phyloP scores from a whole-genome alignment of 2,113 vertebrate genomes.

The Noctilio leporinus region DNA sequence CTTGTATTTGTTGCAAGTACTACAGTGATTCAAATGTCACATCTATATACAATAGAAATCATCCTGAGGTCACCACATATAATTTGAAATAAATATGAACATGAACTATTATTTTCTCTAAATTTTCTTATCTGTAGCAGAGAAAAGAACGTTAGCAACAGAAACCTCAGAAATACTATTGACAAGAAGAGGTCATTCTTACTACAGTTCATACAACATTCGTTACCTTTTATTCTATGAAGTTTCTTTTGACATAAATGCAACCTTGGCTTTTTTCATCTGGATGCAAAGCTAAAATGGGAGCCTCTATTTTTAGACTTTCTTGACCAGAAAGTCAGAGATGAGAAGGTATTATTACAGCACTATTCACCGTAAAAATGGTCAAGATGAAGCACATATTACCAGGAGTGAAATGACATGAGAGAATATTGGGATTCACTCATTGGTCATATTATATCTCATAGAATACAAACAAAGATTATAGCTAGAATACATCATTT shows the following conservation, averaged over 20 bases:
- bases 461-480: slow-evolving; percentile 32
- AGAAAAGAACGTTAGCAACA: slow-evolving; percentile 18
- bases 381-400: slow-evolving; percentile 26
- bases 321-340: slow-evolving; percentile 42
- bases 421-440: slow-evolving; percentile 55
- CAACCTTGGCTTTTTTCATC: slow-evolving; percentile 44
- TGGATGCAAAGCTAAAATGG: slow-evolving; percentile 48
- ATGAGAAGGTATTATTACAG: slow-evolving; percentile 39
- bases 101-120: slow-evolving; percentile 54
- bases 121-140: slow-evolving; percentile 22
- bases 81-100: slow-evolving; percentile 28
- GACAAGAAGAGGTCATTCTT: slow-evolving; percentile 36
- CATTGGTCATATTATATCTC: slow-evolving; percentile 12
- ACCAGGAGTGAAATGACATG: slow-evolving; percentile 33
- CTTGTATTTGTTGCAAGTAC: neutral
- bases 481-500: slow-evolving; percentile 44
- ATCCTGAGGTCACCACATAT: neutral
- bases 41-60: neutral
- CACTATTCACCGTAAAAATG: slow-evolving; percentile 43
- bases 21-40: neutral
- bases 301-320: slow-evolving; percentile 53
- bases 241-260: slow-evolving; percentile 50
- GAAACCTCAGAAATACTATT: slow-evolving; percentile 30
- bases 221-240: slow-evolving; percentile 50
- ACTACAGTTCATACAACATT: slow-evolving; percentile 64